Conservation (phyloP, 2,888 invertebrate genomes). For the Eilema griseolum region DNA sequence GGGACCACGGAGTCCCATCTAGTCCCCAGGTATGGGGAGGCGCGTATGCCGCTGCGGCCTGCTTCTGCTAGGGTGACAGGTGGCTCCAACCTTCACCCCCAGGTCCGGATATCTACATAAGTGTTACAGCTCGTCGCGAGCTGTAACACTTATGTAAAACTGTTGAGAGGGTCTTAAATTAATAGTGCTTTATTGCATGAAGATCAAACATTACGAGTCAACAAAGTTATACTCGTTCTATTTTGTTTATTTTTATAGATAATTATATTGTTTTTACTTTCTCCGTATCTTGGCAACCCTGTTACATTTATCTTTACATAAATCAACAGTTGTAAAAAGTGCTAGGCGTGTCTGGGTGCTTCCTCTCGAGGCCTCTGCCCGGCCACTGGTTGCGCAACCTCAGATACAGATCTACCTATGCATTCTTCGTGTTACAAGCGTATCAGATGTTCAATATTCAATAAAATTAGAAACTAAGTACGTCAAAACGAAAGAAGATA, state of each 20-base stretch:
- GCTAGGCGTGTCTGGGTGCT: conserved; percentile 13
- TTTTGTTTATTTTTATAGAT: too few relatives aligned
- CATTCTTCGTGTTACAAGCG: background rate
- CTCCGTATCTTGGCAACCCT: conserved; percentile 5
- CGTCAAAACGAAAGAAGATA: background rate
- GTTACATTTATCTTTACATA: conserved; percentile 15
- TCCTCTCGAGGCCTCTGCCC: conserved; percentile 16
- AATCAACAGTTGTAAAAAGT: conserved; percentile 21
- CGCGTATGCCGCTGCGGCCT: too few relatives aligned
- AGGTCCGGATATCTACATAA: too few relatives aligned
- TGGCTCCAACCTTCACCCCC: too few relatives aligned
- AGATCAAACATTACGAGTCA: too few relatives aligned
- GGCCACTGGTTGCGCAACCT: conserved; percentile 12
- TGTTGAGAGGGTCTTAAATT: too few relatives aligned
- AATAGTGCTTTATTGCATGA: too few relatives aligned
- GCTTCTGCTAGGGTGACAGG: too few relatives aligned
- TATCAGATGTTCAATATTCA: conserved; percentile 1
- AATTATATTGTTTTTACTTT: background rate
- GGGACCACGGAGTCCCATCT: too few relatives aligned
- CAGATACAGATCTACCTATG: conserved; percentile 9
- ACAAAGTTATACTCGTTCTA: background rate
- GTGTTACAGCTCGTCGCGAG: too few relatives aligned
- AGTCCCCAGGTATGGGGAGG: too few relatives aligned
- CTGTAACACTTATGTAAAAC: too few relatives aligned
- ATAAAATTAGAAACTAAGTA: background rate